phyloP scores from a whole-genome alignment of 2,113 vertebrate genomes.

The Leptocoma aspasia region DNA sequence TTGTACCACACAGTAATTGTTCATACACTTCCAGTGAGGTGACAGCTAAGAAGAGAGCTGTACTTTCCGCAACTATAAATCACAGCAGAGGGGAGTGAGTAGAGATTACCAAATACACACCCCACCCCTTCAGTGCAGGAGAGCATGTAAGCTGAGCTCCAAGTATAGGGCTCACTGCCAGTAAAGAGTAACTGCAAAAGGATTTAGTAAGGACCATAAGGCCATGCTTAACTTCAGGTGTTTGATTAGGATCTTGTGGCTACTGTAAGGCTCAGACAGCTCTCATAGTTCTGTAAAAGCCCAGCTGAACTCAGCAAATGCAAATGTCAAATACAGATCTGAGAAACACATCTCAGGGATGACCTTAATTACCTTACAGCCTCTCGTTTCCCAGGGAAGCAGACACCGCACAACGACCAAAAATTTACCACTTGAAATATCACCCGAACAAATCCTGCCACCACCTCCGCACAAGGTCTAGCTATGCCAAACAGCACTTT shows the following conservation, averaged over 20 bases:
- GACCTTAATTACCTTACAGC: not conserved
- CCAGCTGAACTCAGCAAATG: not conserved
- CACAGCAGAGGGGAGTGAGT: not conserved
- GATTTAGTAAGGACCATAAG: not conserved
- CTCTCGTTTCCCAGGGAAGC: not conserved
- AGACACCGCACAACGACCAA: not conserved
- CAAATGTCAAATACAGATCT: not conserved
- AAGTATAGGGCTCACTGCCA: not conserved
- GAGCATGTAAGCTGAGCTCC: not conserved
- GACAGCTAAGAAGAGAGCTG: conserved; percentile 21
- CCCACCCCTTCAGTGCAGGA: not conserved
- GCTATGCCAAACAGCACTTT: not conserved
- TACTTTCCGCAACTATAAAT: conserved; percentile 47
- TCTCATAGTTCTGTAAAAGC: not conserved
- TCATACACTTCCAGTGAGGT: conserved; percentile 33
- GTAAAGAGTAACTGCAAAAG: not conserved
- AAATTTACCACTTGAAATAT: not conserved
- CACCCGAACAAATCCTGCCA: not conserved
- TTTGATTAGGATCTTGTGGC: not conserved
- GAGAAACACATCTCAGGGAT: not conserved
- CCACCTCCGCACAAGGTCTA: not conserved
- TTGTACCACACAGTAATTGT: conserved; percentile 34
- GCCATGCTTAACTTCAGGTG: not conserved
- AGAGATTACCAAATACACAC: not conserved
- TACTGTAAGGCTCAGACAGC: not conserved